Evolutionary conservation across 2,797 vertebrate species (phyloP).

Genomic region (Ciconia nigra): DNA sequence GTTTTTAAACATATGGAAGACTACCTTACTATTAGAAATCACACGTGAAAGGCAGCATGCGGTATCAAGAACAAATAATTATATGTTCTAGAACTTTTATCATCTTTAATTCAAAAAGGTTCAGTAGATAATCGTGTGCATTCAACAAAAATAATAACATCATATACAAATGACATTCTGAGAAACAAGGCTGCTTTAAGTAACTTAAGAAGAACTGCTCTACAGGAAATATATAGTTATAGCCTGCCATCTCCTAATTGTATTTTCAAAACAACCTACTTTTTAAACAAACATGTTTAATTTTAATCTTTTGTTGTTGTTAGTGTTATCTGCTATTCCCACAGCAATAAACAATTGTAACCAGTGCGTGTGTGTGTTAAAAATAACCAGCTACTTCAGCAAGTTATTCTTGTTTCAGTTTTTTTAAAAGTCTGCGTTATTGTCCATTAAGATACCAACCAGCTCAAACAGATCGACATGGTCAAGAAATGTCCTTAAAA

Average conservation of each 20-base stretch:
- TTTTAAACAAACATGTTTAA: background rate
- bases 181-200: background rate
- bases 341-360: background rate
- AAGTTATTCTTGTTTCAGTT: background rate
- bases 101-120: background rate
- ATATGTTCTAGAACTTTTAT: background rate
- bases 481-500: background rate
- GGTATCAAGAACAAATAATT: background rate
- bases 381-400: slow-evolving; percentile 15
- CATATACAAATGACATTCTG: background rate
- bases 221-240: background rate
- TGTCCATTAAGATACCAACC: background rate
- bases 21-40: background rate
- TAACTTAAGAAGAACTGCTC: background rate
- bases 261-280: background rate
- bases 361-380: background rate
- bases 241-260: background rate
- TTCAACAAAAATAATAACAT: background rate
- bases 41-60: background rate
- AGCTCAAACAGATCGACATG: background rate
- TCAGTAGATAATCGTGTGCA: background rate
- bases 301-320: background rate
- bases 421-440: background rate
- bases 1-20: background rate
- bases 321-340: background rate